Evolutionary conservation across 2,113 vertebrate genomes (phyloP).

Genomic region (Ailuropoda melanoleuca): DNA sequence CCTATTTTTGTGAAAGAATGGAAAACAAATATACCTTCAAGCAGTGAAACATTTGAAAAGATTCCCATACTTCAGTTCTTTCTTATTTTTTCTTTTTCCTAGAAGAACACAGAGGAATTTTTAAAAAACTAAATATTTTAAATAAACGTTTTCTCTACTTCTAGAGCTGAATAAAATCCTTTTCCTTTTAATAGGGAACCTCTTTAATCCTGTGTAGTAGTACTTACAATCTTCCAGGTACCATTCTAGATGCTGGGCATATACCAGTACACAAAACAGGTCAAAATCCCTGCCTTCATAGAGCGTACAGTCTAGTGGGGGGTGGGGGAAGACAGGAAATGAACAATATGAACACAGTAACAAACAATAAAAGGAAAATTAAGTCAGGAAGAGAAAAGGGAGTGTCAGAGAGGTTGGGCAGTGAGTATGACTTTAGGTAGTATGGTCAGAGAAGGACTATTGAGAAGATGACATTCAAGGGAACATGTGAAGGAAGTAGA

Average conservation of each 20-base stretch:
- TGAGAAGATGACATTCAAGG: neutral
- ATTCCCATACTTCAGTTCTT: conserved; percentile 31
- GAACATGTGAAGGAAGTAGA: neutral
- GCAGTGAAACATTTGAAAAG: conserved; percentile 17
- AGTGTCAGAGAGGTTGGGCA: neutral
- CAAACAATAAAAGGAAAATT: neutral
- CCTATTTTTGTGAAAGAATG: conserved; percentile 65
- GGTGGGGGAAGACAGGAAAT: neutral
- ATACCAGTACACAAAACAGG: neutral
- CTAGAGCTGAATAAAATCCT: neutral
- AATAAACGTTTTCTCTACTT: conserved; percentile 3
- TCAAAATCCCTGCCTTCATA: neutral
- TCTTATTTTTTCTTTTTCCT: neutral
- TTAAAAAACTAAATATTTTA: neutral
- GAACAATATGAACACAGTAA: neutral
- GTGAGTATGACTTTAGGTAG: neutral
- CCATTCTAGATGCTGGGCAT: neutral
- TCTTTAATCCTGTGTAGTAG: neutral
- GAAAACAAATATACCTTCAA: conserved; percentile 70
- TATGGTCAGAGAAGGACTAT: neutral
- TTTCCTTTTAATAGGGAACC: neutral
- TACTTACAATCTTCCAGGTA: neutral
- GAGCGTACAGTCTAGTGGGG: neutral
- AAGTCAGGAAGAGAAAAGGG: neutral
- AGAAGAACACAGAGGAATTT: neutral